Conservation (phyloP, 2,797 vertebrate species). For the Rousettus madagascariensis region DNA sequence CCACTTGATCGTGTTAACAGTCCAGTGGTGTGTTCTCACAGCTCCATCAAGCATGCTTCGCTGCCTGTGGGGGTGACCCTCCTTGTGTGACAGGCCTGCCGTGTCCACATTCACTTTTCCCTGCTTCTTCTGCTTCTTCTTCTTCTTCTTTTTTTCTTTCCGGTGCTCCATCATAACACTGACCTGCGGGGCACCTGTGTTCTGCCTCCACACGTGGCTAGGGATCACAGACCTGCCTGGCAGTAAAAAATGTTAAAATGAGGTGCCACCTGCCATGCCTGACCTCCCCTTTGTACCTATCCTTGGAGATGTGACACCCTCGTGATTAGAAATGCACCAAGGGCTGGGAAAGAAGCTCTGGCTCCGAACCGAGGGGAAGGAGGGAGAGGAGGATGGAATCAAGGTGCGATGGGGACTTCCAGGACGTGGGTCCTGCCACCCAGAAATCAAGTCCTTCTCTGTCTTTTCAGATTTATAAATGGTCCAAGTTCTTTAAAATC, state of each 20-base stretch:
- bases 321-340: neutral
- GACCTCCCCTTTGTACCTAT: neutral
- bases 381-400: neutral
- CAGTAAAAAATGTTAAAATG: too few relatives aligned
- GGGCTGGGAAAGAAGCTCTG: neutral
- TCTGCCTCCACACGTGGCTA: neutral
- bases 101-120: neutral
- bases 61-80: neutral
- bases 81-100: neutral
- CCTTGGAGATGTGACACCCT: neutral
- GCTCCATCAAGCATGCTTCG: neutral
- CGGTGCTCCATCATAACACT: neutral
- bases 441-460: neutral
- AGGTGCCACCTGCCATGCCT: neutral
- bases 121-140: neutral
- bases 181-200: neutral
- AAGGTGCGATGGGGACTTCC: neutral
- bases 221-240: neutral
- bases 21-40: neutral
- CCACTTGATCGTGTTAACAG: neutral
- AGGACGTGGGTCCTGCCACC: neutral
- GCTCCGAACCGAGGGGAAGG: neutral
- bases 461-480: neutral
- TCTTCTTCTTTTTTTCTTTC: neutral
- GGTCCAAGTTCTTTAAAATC: neutral